phyloP scores from a whole-genome alignment of 2,113 vertebrate species.

The Dascyllus trimaculatus region DNA sequence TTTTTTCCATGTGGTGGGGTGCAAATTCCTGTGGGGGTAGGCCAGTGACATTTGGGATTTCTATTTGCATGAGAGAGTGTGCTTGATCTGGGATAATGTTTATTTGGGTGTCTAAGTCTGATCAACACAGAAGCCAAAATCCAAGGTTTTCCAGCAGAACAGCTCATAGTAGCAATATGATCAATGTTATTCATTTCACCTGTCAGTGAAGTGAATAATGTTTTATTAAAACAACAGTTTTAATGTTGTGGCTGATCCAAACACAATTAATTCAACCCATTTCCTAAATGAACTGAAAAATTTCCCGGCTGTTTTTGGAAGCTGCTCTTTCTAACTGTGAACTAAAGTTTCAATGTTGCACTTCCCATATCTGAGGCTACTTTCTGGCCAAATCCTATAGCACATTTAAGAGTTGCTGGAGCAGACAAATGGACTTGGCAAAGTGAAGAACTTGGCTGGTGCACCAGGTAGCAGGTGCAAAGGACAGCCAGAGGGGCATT shows the following conservation, averaged over 20 bases:
- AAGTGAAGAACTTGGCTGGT: conserved; percentile 39
- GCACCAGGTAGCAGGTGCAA: conserved; percentile 63
- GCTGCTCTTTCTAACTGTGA: background rate
- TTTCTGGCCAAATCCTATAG: conserved; percentile 6
- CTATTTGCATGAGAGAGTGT: too few species aligned
- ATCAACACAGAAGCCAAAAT: too few species aligned
- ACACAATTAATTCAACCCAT: conserved; percentile 1
- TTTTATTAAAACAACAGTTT: too few species aligned
- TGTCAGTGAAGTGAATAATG: too few species aligned
- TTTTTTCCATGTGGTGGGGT: too few species aligned
- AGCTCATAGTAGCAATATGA: too few species aligned
- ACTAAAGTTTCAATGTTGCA: background rate
- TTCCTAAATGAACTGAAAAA: conserved; percentile 9
- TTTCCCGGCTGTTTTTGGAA: conserved; percentile 24
- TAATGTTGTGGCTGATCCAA: fast-evolving
- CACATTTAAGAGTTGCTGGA: conserved; percentile 55
- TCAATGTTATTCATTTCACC: too few species aligned
- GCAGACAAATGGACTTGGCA: conserved; percentile 58
- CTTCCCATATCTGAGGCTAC: background rate
- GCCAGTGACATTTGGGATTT: too few species aligned
- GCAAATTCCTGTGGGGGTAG: too few species aligned
- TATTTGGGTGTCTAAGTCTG: too few species aligned
- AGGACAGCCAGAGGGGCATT: conserved; percentile 50
- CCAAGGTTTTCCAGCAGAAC: too few species aligned
- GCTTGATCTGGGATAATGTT: too few species aligned